Evolutionary conservation across 2,888 invertebrate genomes (phyloP), one percentile per base, ranked within the genome.

Genomic region (Hyalella azteca): DNA sequence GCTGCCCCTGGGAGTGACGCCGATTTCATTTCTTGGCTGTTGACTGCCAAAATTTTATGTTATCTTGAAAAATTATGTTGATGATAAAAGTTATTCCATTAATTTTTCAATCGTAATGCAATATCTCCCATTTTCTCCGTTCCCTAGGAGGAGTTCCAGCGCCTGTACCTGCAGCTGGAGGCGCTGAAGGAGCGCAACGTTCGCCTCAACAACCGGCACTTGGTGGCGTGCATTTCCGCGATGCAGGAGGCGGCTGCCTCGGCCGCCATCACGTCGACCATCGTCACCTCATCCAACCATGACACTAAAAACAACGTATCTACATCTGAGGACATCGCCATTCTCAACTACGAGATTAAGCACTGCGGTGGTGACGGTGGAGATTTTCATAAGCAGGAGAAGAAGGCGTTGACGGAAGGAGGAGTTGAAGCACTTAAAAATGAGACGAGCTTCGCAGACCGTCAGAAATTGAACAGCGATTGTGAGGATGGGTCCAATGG

Each of bases 141-240:
- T 78, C 88, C 88, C 1, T 88, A 94, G 93, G 94, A 95, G 88
- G 95, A 95, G 89, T 94, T 95, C 87, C 90, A 92, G 85, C 91
- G 94, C 85, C 90, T 95, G 49, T 93, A 93, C 88, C 92, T 92
- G 54, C 94, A 95, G 87, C 89, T 95, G 59, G 94, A 94, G 85
- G 89, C 92, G 81, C 89, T 95, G n/a, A 93, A 93, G 85, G 95
- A 95, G 86, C 91, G 93, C 82, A 92, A 93, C 86, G 90, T 92
- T 89, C 91, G 94, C 83, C 91, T 93, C 26, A 92, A 93, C 0
- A 94, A 94, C 86, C 90, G 92, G 26, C 91, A 92, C 80, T 89
- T 95, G 82, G 92, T 92, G 19, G 91, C 92, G 79, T 93, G 93
- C 86, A 93, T 95, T 84, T 90, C 91, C 0, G 93, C 94, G 7